Percentiles rank a stretch among this genome's conserved stretches.
Conservation (phyloP, 2,113 vertebrate species). For the Glaucomys volans region DNA sequence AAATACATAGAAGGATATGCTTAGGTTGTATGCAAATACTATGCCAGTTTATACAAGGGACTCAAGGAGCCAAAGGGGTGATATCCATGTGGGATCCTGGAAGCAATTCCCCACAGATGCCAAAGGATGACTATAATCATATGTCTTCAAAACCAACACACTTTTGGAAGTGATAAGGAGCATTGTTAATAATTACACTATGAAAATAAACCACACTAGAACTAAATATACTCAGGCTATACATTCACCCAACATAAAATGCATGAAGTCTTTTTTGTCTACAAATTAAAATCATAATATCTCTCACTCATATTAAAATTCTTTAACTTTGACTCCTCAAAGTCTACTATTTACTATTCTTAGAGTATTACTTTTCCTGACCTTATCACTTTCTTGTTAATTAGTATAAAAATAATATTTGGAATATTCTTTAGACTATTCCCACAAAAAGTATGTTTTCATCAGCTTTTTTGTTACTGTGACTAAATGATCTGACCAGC, state of each 20-base stretch:
- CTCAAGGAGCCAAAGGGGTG: not conserved
- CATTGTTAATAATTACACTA: not conserved
- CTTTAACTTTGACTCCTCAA: slow-evolving; percentile 28
- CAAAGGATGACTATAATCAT: not conserved
- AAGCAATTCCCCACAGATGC: not conserved
- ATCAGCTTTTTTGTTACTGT: no score
- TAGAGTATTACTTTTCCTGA: slow-evolving; percentile 16
- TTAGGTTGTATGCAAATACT: not conserved
- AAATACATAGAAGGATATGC: not conserved
- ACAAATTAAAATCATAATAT: not conserved
- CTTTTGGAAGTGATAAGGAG: not conserved
- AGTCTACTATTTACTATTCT: not conserved
- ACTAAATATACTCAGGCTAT: not conserved
- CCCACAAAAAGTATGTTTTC: not conserved
- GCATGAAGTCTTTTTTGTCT: not conserved
- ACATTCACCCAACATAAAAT: not conserved
- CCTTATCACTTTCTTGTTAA: slow-evolving; percentile 10
- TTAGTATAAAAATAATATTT: not conserved
- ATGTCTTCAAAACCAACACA: not conserved
- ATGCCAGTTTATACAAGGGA: not conserved
- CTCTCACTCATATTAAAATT: not conserved
- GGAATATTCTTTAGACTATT: not conserved
- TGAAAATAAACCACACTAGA: not conserved
- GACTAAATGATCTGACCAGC: no score
- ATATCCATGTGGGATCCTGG: not conserved